Evolutionary conservation across 1,140 invertebrate genomes (phyloP).

Genomic region (Eriocheir sinensis): DNA sequence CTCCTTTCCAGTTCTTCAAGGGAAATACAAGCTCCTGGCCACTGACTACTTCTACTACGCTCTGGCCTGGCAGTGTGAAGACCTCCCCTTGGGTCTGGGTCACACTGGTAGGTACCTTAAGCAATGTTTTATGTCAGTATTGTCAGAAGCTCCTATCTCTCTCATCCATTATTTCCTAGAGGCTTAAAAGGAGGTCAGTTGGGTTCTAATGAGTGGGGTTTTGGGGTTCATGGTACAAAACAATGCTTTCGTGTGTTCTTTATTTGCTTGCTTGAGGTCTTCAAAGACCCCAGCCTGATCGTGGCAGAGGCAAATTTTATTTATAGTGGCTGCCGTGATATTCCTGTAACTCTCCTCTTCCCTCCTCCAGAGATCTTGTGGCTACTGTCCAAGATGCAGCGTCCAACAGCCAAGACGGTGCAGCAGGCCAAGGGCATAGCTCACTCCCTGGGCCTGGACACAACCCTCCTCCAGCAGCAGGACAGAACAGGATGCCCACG

Average conservation of each 20-base stretch:
- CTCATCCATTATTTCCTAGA: no score
- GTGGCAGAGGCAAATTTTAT: no score
- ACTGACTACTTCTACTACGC: slow-evolving; percentile 77
- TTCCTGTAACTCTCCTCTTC: no score
- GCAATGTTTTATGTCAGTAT: no score
- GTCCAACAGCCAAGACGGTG: neutral
- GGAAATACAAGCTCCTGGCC: slow-evolving; percentile 75
- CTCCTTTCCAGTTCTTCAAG: slow-evolving; percentile 70
- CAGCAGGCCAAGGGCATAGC: neutral
- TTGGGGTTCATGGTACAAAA: no score
- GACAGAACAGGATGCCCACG: neutral
- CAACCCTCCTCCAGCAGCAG: neutral
- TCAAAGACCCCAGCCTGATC: no score
- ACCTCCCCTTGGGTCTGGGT: slow-evolving; percentile 59
- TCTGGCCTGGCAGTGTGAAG: slow-evolving; percentile 78
- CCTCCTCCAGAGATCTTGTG: slow-evolving; percentile 35
- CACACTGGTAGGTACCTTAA: slow-evolving; percentile 79
- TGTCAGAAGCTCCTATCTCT: no score
- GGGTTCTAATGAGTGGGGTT: no score
- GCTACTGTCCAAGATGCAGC: slow-evolving; percentile 29
- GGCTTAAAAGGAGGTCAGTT: no score
- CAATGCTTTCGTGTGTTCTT: no score
- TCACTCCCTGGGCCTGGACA: neutral
- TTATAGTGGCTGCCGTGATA: no score
- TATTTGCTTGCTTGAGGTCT: no score